Conservation (phyloP, 1,140 invertebrate species). For the Musca domestica region DNA sequence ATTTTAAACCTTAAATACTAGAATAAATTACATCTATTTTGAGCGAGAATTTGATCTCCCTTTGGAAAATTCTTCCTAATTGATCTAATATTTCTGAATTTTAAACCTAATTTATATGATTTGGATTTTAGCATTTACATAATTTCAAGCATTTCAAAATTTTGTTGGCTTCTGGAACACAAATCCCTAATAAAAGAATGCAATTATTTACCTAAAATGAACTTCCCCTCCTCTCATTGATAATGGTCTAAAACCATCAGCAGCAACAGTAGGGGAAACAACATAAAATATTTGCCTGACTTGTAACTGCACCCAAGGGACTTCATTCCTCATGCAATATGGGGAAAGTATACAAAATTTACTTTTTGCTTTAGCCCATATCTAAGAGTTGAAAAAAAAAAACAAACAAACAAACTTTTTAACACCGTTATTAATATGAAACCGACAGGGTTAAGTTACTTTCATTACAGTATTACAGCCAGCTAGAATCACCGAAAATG, state of each 20-base stretch:
- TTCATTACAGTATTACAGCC: not conserved
- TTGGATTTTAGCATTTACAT: too few species aligned
- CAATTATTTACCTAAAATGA: conserved; percentile 12
- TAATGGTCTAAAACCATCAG: too few species aligned
- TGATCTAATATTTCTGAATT: too few species aligned
- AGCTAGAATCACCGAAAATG: too few species aligned
- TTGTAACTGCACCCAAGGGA: conserved; percentile 16
- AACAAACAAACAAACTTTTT: conserved; percentile 8
- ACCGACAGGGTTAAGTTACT: conserved; percentile 11
- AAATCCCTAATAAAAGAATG: not conserved
- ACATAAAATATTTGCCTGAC: not conserved
- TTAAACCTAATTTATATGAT: too few species aligned
- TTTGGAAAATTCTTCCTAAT: too few species aligned
- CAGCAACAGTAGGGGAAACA: not conserved
- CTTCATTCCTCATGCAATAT: too few species aligned
- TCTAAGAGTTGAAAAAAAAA: not conserved
- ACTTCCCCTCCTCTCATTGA: not conserved
- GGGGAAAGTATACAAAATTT: not conserved
- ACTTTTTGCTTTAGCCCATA: not conserved
- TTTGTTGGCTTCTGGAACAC: too few species aligned
- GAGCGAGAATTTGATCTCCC: too few species aligned
- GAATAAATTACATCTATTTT: too few species aligned
- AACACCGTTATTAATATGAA: conserved; percentile 19
- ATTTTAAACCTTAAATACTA: too few species aligned
- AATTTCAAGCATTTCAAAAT: too few species aligned